phyloP scores from a whole-genome alignment of 2,888 invertebrate genomes.

The Drosophila glabriapex region DNA sequence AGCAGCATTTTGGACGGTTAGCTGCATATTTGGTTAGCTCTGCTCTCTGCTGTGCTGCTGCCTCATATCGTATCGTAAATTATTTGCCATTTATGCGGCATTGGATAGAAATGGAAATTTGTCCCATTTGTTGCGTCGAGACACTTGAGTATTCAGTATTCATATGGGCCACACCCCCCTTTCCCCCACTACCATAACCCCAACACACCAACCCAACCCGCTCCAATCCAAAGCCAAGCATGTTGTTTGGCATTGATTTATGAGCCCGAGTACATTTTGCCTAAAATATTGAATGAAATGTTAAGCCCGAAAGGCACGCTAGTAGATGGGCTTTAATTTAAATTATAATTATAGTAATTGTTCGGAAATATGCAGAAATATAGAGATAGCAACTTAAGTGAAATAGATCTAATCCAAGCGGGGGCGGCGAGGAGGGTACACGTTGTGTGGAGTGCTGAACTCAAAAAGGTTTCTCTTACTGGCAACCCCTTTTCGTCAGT shows the following conservation, averaged over 20 bases:
- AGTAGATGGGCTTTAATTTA: slow-evolving; percentile 52
- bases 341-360: slow-evolving; percentile 53
- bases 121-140: slow-evolving; percentile 73
- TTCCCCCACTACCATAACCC: neutral
- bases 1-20: slow-evolving; percentile 76
- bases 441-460: neutral
- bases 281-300: slow-evolving; percentile 76
- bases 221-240: slow-evolving; percentile 30
- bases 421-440: no score
- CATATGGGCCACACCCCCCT: slow-evolving; percentile 57
- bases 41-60: slow-evolving; percentile 36
- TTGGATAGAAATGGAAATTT: slow-evolving; percentile 80
- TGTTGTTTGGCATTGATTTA: slow-evolving; percentile 76
- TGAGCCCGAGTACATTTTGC: slow-evolving; percentile 63
- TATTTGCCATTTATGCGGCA: slow-evolving; percentile 80
- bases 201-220: no score
- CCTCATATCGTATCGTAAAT: slow-evolving; percentile 77
- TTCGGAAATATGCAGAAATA: slow-evolving; percentile 18
- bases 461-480: neutral
- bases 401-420: neutral
- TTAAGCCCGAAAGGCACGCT: slow-evolving; percentile 51
- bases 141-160: slow-evolving; percentile 80
- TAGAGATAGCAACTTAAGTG: slow-evolving; percentile 6
- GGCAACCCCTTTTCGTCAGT: slow-evolving; percentile 9
- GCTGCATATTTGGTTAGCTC: slow-evolving; percentile 77